Percentiles rank a stretch among this genome's conserved stretches.
These are phyloP conservation scores for Taeniopygia guttata DNA, from an alignment of 2,797 vertebrate species.

Conservation along the genomic window DNA sequence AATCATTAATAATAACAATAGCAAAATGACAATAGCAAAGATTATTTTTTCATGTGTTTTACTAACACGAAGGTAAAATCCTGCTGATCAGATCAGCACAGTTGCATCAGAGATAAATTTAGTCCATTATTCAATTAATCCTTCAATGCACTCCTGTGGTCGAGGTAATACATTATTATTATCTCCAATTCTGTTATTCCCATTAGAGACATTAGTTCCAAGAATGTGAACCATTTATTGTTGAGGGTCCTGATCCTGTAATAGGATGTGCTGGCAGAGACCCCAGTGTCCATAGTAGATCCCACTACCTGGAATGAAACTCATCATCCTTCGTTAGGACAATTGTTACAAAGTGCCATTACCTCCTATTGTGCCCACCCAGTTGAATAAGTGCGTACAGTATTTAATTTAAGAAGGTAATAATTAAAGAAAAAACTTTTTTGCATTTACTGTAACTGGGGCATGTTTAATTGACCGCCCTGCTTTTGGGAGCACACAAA, in stretches of 20 bases:
- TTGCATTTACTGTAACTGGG: constrained; percentile 19
- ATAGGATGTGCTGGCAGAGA: neutral
- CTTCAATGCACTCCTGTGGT: neutral
- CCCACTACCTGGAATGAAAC: neutral
- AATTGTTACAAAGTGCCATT: neutral
- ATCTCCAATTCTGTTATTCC: constrained; percentile 37
- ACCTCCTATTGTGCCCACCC: neutral
- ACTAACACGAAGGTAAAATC: constrained; percentile 4
- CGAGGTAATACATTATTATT: constrained; percentile 16
- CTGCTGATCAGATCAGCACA: constrained; percentile 4
- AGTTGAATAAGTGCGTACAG: neutral
- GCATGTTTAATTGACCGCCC: neutral
- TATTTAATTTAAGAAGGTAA: neutral
- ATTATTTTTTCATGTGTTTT: constrained; percentile 28
- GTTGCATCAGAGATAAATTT: constrained; percentile 29
- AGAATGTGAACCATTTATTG: constrained; percentile 45
- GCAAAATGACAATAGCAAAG: neutral
- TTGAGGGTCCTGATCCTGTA: constrained; percentile 29
- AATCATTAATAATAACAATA: constrained; percentile 48
- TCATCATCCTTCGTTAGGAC: constrained; percentile 1
- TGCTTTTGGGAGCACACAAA: neutral
- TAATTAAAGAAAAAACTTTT: neutral
- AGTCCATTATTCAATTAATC: constrained; percentile 54
- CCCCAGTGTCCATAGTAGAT: neutral
- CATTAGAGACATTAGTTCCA: constrained; percentile 51